phyloP scores from a whole-genome alignment of 2,888 invertebrate genomes.

The Diarsia dahlii region DNA sequence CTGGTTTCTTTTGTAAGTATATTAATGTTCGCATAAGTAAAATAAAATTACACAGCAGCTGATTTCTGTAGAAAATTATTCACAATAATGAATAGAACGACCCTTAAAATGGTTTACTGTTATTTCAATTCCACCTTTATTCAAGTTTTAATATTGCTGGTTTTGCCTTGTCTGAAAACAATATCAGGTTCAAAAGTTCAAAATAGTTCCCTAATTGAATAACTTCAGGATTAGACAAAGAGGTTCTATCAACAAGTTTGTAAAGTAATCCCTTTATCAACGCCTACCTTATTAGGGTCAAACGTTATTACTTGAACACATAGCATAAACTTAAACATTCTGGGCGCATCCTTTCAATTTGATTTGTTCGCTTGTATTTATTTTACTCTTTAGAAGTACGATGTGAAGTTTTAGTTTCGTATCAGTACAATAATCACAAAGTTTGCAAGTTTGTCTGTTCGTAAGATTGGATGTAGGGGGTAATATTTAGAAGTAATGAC shows the following conservation, averaged over 20 bases:
- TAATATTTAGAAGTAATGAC: neutral
- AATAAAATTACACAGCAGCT: neutral
- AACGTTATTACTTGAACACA: slow-evolving; percentile 51
- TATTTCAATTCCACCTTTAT: neutral
- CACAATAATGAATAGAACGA: neutral
- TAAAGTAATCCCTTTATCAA: slow-evolving; percentile 49
- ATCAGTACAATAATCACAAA: neutral
- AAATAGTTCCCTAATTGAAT: slow-evolving; percentile 60
- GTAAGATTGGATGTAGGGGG: neutral
- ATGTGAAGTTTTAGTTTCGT: slow-evolving; percentile 56
- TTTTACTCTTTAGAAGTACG: slow-evolving; percentile 60
- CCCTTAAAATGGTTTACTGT: neutral
- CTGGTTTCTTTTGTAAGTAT: neutral
- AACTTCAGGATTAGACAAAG: slow-evolving; percentile 57
- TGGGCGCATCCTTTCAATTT: slow-evolving; percentile 71
- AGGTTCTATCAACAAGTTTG: slow-evolving; percentile 44
- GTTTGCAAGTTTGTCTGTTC: neutral
- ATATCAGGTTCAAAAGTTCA: slow-evolving; percentile 35
- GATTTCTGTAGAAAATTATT: neutral
- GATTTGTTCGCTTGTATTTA: slow-evolving; percentile 74
- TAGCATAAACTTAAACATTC: slow-evolving; percentile 66
- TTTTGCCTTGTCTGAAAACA: slow-evolving; percentile 5
- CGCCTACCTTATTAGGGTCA: slow-evolving; percentile 29
- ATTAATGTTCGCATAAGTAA: neutral
- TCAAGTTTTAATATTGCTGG: neutral